Evolutionary conservation across 2,113 vertebrate species (phyloP).

Genomic region (Strix uralensis): DNA sequence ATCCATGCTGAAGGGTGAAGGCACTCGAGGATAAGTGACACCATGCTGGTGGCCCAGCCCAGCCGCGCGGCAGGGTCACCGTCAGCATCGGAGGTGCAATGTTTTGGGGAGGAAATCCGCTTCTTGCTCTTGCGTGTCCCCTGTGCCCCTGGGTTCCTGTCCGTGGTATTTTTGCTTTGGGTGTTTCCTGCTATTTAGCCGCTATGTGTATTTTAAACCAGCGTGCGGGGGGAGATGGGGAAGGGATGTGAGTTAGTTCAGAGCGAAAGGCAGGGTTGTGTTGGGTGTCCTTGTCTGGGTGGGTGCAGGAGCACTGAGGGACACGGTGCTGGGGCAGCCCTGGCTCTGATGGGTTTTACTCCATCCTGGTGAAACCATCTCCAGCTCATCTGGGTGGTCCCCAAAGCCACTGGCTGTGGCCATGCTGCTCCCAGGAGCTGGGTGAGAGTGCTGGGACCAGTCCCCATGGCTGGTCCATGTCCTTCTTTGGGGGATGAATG

Average conservation of each 20-base stretch:
- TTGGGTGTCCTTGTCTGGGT: accelerated
- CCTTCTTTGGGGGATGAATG: accelerated
- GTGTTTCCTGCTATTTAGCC: slow-evolving; percentile 51
- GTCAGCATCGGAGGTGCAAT: background rate
- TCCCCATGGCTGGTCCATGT: accelerated
- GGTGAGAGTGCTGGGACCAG: background rate
- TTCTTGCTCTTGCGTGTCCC: background rate
- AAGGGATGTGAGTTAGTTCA: background rate
- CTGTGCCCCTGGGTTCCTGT: slow-evolving; percentile 46
- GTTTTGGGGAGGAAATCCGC: slow-evolving; percentile 57
- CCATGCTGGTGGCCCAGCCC: background rate
- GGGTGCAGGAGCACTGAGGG: background rate
- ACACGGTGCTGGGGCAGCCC: background rate
- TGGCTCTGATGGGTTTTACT: accelerated
- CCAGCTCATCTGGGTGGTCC: accelerated
- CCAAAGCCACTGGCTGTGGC: accelerated
- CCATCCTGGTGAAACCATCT: background rate
- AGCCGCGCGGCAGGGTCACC: background rate
- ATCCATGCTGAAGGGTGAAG: background rate
- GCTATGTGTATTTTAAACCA: background rate
- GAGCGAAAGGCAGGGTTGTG: background rate
- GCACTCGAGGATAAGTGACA: background rate
- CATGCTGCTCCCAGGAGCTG: background rate
- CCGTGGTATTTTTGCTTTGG: slow-evolving; percentile 6
- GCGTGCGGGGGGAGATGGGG: background rate